These are phyloP conservation scores for Aricia agestis DNA, from an alignment of 1,140 invertebrate species.

Conservation along the genomic window DNA sequence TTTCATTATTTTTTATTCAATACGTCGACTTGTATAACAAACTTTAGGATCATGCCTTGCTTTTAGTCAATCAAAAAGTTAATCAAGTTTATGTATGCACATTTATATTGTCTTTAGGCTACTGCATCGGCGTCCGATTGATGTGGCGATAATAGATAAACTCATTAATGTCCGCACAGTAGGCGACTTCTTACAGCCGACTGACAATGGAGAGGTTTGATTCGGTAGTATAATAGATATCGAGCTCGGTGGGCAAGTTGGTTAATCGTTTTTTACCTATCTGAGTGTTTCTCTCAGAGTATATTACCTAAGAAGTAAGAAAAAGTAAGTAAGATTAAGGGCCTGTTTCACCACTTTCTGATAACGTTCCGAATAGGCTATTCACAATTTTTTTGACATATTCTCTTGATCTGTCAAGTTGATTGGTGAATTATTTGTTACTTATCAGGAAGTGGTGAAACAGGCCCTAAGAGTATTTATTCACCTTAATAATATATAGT, in stretches of 20 bases:
- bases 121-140: conserved; percentile 46
- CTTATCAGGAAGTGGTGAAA: too few relatives aligned
- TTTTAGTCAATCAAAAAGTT: neutral
- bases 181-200: conserved; percentile 46
- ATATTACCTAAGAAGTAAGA: neutral
- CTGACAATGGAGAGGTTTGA: conserved; percentile 39
- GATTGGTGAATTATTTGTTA: too few relatives aligned
- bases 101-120: conserved; percentile 6
- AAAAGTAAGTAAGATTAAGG: too few relatives aligned
- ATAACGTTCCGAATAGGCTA: too few relatives aligned
- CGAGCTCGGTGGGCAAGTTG: conserved; percentile 44
- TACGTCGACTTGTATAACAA: neutral
- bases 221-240: conserved; percentile 54
- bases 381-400: too few relatives aligned
- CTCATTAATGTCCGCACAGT: conserved; percentile 54
- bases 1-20: too few relatives aligned
- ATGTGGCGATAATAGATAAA: conserved; percentile 61
- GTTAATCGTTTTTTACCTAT: neutral
- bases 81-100: neutral
- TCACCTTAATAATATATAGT: too few relatives aligned
- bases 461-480: too few relatives aligned
- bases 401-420: too few relatives aligned
- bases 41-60: neutral
- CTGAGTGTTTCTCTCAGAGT: neutral
- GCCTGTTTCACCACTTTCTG: too few relatives aligned